These are phyloP conservation scores for Sparus aurata DNA, from an alignment of 2,797 vertebrate genomes.

Conservation along the genomic window DNA sequence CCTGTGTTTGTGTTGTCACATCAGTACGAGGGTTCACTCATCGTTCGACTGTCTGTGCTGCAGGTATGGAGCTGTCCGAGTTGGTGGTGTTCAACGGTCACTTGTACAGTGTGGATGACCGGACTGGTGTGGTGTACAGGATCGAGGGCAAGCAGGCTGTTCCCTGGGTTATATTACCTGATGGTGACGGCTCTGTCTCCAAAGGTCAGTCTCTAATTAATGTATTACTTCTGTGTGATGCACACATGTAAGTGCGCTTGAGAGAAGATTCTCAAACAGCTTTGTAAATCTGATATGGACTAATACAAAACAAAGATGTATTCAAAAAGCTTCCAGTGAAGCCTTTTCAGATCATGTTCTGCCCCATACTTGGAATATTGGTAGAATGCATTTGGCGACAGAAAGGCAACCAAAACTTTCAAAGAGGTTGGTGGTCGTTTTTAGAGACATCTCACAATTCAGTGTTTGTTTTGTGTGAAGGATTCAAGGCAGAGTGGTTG, in stretches of 20 bases:
- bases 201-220: conserved; percentile 88
- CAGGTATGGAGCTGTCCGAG: conserved; percentile 97
- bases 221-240: neutral
- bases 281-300: too few species aligned
- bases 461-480: conserved; percentile 70
- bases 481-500: conserved; percentile 98
- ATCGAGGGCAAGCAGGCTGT: conserved; percentile 90
- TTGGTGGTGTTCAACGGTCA: conserved; percentile 93
- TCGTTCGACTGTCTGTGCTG: conserved; percentile 6
- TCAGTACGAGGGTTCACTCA: neutral
- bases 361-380: neutral
- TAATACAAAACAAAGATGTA: neutral
- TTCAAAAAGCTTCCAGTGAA: neutral
- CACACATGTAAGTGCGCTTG: neutral
- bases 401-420: neutral
- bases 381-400: neutral
- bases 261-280: neutral
- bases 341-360: neutral
- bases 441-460: neutral
- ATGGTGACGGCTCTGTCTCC: conserved; percentile 92
- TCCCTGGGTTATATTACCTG: conserved; percentile 96
- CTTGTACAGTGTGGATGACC: conserved; percentile 95
- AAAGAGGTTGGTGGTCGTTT: neutral
- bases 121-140: conserved; percentile 94
- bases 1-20: neutral